Percentiles rank a stretch among this genome's conserved stretches.
Conservation (phyloP, 2,797 vertebrate genomes). For the Crocodylus rhombifer region DNA sequence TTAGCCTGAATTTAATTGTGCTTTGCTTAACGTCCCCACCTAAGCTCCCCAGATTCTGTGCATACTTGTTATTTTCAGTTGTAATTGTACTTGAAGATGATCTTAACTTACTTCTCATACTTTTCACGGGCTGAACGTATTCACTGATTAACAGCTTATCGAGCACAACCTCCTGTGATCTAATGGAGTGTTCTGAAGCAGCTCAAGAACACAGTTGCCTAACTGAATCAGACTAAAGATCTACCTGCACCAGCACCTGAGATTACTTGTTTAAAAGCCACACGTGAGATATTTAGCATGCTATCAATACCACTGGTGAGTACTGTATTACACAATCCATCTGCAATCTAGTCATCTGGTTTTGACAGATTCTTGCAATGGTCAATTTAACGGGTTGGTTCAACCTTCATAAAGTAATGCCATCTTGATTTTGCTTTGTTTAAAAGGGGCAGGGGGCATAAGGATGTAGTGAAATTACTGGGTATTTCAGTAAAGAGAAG, state of each 20-base stretch:
- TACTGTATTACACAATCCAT: not conserved
- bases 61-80: not conserved
- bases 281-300: not conserved
- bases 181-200: not conserved
- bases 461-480: not conserved
- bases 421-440: not conserved
- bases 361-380: not conserved
- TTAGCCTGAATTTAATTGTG: not conserved
- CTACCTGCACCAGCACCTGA: fast-evolving
- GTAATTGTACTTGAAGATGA: not conserved
- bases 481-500: not conserved
- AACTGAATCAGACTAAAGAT: not conserved
- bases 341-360: not conserved
- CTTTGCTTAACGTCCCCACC: not conserved
- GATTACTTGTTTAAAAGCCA: not conserved
- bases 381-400: fast-evolving
- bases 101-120: not conserved
- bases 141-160: not conserved
- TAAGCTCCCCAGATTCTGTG: not conserved
- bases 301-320: not conserved
- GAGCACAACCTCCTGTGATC: not conserved
- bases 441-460: no score
- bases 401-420: not conserved
- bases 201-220: not conserved
- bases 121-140: not conserved